Percentiles rank a stretch among this genome's conserved stretches.
Evolutionary conservation across 2,113 vertebrate genomes (phyloP).

Genomic region (Petrocephalus microphthalmus): DNA sequence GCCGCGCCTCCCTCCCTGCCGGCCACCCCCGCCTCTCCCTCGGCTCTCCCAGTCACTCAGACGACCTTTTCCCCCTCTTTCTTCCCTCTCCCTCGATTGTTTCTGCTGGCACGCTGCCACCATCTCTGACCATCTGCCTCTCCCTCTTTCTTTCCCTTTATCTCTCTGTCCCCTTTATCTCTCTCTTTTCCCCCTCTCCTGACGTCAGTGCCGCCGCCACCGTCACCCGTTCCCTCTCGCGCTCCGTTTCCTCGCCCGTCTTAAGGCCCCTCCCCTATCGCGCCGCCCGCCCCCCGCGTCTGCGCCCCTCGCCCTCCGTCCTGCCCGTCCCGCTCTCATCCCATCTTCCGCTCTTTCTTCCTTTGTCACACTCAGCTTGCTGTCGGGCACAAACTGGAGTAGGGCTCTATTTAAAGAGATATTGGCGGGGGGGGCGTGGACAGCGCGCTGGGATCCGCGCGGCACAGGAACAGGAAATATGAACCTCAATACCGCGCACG

Average conservation of each 20-base stretch:
- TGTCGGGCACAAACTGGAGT: conserved; percentile 35
- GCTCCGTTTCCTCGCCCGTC: not conserved
- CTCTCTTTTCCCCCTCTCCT: conserved; percentile 15
- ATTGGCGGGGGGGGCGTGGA: conserved; percentile 48
- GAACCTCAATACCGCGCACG: conserved; percentile 41
- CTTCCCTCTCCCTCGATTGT: conserved; percentile 33
- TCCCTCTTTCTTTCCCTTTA: conserved; percentile 23
- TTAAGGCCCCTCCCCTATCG: not conserved
- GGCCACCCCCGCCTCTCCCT: conserved; percentile 1
- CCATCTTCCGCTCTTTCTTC: not conserved
- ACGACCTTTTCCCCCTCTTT: not conserved
- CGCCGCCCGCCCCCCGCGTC: not conserved
- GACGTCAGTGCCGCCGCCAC: conserved; percentile 23
- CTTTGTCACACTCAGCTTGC: not conserved
- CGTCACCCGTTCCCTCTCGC: conserved; percentile 18
- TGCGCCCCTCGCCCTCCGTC: conserved; percentile 1
- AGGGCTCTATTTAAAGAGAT: conserved; percentile 57
- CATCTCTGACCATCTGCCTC: conserved; percentile 45
- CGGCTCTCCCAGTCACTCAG: conserved; percentile 13
- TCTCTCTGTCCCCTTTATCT: not conserved
- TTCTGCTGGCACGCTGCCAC: conserved; percentile 39
- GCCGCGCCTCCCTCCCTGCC: conserved; percentile 5
- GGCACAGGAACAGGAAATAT: conserved; percentile 60
- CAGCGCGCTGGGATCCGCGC: conserved; percentile 49
- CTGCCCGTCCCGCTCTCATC: conserved; percentile 17